A percentile compares a stretch with the other conserved stretches of the same genome.
phyloP scores from a whole-genome alignment of 1,140 invertebrate species.

The Listronotus oregonensis region DNA sequence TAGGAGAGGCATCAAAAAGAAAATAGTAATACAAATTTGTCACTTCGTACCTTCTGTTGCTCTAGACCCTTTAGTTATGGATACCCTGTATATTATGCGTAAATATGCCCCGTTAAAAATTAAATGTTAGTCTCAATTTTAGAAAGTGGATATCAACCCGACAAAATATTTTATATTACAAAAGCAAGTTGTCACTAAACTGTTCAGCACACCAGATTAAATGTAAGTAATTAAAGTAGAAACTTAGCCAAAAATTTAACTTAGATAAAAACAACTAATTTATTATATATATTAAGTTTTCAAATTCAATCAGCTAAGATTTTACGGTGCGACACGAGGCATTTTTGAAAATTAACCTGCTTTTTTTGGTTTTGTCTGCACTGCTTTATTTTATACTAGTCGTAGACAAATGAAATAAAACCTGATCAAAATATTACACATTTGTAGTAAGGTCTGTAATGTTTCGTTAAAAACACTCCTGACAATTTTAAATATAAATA shows the following conservation, averaged over 20 bases:
- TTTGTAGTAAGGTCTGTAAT: no score
- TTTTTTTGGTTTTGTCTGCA: neutral
- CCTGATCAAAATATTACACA: conserved; percentile 2
- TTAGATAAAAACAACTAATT: conserved; percentile 13
- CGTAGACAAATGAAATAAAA: no score
- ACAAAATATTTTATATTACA: conserved; percentile 11
- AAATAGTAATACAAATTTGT: no score
- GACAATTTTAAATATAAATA: no score
- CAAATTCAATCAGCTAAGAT: conserved; percentile 15
- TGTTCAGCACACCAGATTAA: conserved; percentile 21
- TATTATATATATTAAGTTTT: conserved; percentile 11
- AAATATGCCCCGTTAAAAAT: no score
- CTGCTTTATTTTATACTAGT: no score
- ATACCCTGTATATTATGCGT: no score
- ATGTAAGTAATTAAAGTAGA: conserved; percentile 28
- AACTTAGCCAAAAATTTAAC: conserved; percentile 22
- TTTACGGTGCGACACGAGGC: conserved; percentile 1
- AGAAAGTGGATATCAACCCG: neutral
- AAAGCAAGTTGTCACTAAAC: conserved; percentile 15
- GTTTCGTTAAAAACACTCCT: no score
- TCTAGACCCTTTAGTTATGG: no score
- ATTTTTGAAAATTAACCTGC: neutral
- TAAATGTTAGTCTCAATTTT: neutral
- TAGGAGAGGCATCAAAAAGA: no score
- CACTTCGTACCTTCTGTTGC: no score